Base-by-base conservation (phyloP, 2,797 vertebrate genomes). In the Microctenopoma stevenorrisi region DNA sequence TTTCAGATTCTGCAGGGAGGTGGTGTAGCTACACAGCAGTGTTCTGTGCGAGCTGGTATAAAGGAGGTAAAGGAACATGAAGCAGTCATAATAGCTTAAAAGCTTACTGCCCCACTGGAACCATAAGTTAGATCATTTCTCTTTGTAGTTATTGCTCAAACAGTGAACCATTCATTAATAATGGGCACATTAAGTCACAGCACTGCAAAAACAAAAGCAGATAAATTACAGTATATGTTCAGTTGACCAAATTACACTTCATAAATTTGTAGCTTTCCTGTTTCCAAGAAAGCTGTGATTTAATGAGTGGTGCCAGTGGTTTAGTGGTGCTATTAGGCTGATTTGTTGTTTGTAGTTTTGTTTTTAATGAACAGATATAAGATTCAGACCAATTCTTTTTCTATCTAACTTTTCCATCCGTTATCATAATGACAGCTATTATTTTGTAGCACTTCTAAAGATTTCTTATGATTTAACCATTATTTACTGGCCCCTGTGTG, bases 1-100 rank as follows among this genome's bases (percentile, higher is more conserved):
- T 53, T 56, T 57, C n/a, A 6, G 10, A 60, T 25, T 67, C 79
- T 78, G 63, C 64, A 72, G 87, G 81, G 81, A 82, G 74, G 50
- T 43, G 50, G 15, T n/a, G 59, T n/a, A 66, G 69, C 56, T 57
- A 42, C 64, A 37, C 60, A 52, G 64, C 74, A 56, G 75, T 68
- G 79, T 53, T 60, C 53, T 53, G 55, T 37, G 46, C 70, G 67
- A 14, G 35, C 72, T 46, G 69, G 15, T 38, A 12, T 5, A 25
- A 26, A 49, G 51, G 49, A 2, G 38, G 11, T 22, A 6, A 65
- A 73, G 54, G 57, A 68, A 69, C 69, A 67, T 35, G 44, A 54
- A 53, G 72, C 5, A 44, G 58, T 70, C 51, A 66, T 50, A 33
- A 48, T 66, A 67, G 66, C 68, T 81, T 70, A 54, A 70, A 22